These are phyloP conservation scores for Dendrolimus pini DNA, from an alignment of 2,888 invertebrate genomes.

Conservation along the genomic window DNA sequence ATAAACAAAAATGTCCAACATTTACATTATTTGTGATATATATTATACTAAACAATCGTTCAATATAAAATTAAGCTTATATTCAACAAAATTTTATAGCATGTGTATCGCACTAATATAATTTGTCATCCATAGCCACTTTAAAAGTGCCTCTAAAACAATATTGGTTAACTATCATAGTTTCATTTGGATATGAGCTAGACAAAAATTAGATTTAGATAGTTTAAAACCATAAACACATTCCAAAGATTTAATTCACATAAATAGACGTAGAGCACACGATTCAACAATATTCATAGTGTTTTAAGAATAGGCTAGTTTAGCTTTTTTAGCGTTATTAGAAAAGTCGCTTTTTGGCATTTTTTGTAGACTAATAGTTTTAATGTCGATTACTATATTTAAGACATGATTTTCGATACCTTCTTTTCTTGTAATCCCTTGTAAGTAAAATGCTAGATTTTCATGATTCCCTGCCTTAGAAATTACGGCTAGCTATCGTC, in stretches of 20 bases:
- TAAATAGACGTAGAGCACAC: constrained; percentile 51
- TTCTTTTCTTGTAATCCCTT: constrained; percentile 38
- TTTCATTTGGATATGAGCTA: constrained; percentile 21
- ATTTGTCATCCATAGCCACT: constrained; percentile 43
- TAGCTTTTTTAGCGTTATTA: constrained; percentile 67
- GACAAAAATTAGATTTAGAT: constrained; percentile 31
- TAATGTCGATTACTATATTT: constrained; percentile 45
- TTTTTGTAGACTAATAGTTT: constrained; percentile 54
- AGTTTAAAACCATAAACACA: constrained; percentile 30
- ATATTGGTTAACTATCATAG: constrained; percentile 38
- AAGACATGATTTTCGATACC: constrained; percentile 33
- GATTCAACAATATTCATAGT: constrained; percentile 48
- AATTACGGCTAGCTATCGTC: constrained; percentile 41
- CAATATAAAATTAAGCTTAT: constrained; percentile 49
- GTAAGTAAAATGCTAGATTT: constrained; percentile 54
- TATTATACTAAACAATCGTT: constrained; percentile 47
- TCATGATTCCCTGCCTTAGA: constrained; percentile 59
- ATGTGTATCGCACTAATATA: constrained; percentile 40
- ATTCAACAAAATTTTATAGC: constrained; percentile 40
- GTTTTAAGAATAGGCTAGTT: constrained; percentile 33
- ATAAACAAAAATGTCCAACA: constrained; percentile 47
- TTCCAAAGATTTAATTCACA: constrained; percentile 38
- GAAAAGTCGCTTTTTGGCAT: constrained; percentile 61
- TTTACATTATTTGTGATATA: constrained; percentile 67
- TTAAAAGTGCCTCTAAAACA: constrained; percentile 61